Percentiles rank a stretch among this genome's conserved stretches.
phyloP scores from a whole-genome alignment of 2,888 invertebrate species.

The Trissolcus brochymenae region DNA sequence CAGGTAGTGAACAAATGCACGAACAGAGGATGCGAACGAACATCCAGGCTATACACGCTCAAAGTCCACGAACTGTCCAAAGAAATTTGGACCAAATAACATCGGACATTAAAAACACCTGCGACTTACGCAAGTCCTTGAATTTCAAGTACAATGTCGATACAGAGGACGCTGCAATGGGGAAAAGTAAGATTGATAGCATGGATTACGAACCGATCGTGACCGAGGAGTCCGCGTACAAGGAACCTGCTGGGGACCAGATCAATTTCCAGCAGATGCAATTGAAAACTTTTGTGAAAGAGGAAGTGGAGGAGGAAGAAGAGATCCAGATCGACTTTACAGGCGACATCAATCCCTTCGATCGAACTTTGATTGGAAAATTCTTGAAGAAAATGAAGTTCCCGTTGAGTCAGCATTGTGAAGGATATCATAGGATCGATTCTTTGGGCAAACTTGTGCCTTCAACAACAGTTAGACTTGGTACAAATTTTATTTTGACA shows the following conservation, averaged over 20 bases:
- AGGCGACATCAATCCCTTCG: constrained; percentile 86
- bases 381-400: constrained; percentile 85
- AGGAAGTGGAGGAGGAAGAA: constrained; percentile 70
- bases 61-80: constrained; percentile 74
- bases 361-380: constrained; percentile 81
- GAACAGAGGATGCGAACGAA: constrained; percentile 73
- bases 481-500: constrained; percentile 60
- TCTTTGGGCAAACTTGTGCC: constrained; percentile 75
- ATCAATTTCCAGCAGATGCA: constrained; percentile 22
- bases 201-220: constrained; percentile 73
- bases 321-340: constrained; percentile 70
- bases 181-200: constrained; percentile 61
- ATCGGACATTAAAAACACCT: constrained; percentile 73
- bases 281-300: constrained; percentile 15
- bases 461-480: constrained; percentile 74
- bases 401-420: constrained; percentile 78
- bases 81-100: constrained; percentile 75
- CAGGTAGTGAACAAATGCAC: constrained; percentile 54
- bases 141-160: constrained; percentile 64
- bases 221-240: constrained; percentile 63
- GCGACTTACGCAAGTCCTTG: constrained; percentile 72
- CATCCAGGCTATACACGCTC: constrained; percentile 74
- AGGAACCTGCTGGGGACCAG: constrained; percentile 23
- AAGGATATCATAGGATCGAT: constrained; percentile 73
- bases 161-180: constrained; percentile 31